Conservation (phyloP, 2,888 invertebrate genomes). For the Yponomeuta evonymella region DNA sequence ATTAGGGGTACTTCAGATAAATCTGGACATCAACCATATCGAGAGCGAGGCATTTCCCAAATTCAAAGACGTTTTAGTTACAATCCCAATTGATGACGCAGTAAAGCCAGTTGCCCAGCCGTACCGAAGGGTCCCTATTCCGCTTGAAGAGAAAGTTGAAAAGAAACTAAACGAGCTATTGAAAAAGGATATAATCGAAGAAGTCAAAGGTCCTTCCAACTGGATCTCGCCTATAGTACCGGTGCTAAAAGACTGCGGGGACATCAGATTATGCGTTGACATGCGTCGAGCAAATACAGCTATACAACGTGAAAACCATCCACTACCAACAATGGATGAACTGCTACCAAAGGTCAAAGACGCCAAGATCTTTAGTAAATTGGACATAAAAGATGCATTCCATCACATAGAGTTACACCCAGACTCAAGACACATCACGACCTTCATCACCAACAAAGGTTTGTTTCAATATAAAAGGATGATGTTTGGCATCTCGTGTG, state of each 20-base stretch:
- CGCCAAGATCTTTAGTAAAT: slow-evolving; percentile 20
- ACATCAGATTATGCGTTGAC: slow-evolving; percentile 21
- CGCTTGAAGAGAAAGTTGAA: not conserved
- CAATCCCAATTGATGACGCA: slow-evolving; percentile 29
- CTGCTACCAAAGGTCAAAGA: slow-evolving; percentile 21
- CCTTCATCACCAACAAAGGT: slow-evolving; percentile 39
- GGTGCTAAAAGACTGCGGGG: slow-evolving; percentile 18
- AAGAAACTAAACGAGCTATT: slow-evolving; percentile 25
- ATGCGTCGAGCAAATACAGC: slow-evolving; percentile 38
- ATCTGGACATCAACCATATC: not conserved
- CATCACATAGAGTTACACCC: slow-evolving; percentile 35
- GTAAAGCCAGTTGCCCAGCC: slow-evolving; percentile 34
- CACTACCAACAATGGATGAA: slow-evolving; percentile 26
- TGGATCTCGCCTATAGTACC: too few species aligned
- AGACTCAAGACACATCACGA: slow-evolving; percentile 37
- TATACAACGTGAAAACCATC: slow-evolving; percentile 26
- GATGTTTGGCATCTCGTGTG: slow-evolving; percentile 40
- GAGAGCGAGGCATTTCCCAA: slow-evolving; percentile 21
- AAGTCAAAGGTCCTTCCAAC: slow-evolving; percentile 20
- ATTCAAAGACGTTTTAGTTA: slow-evolving; percentile 19
- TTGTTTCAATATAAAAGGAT: slow-evolving; percentile 38
- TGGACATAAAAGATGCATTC: slow-evolving; percentile 21
- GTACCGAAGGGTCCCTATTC: slow-evolving; percentile 28
- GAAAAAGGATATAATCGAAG: slow-evolving; percentile 35
- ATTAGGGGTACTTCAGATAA: not conserved